Percentiles rank a stretch among this genome's conserved stretches.
Evolutionary conservation across 1,140 invertebrate species (phyloP).

Genomic region (Cydia fagiglandana): DNA sequence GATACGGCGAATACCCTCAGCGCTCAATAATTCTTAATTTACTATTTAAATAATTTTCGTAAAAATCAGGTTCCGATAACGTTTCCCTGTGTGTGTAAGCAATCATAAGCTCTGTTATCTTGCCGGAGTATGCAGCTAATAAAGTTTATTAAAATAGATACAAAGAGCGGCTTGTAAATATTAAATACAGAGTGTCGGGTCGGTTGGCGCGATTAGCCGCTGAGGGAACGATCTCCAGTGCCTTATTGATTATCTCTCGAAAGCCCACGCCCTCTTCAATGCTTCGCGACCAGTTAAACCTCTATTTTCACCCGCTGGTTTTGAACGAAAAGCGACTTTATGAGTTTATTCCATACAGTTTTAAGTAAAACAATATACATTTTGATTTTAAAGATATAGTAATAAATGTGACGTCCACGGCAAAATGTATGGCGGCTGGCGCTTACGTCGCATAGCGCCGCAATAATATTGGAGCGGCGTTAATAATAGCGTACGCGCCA

Average conservation of each 20-base stretch:
- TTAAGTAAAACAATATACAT: too few species aligned
- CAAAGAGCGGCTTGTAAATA: background rate
- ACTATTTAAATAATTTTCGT: too few species aligned
- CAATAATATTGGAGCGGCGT: too few species aligned
- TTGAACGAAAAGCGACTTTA: background rate
- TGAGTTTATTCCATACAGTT: background rate
- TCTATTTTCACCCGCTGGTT: background rate
- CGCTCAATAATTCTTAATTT: too few species aligned
- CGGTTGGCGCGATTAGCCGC: background rate
- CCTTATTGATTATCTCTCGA: slow-evolving; percentile 20
- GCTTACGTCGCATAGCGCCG: too few species aligned
- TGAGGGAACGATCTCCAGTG: background rate
- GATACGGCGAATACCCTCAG: too few species aligned
- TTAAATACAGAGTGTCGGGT: background rate
- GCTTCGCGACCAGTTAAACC: background rate
- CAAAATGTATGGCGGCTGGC: too few species aligned
- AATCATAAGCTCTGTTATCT: too few species aligned
- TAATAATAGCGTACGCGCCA: too few species aligned
- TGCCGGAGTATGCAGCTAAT: background rate
- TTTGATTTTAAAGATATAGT: too few species aligned
- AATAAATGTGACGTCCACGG: too few species aligned
- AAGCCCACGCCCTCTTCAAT: slow-evolving; percentile 10
- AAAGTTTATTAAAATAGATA: background rate
- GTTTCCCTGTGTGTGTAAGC: background rate
- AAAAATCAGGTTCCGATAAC: background rate